Base-by-base conservation (phyloP, 2,113 vertebrate species). In the Maccullochella peelii region DNA sequence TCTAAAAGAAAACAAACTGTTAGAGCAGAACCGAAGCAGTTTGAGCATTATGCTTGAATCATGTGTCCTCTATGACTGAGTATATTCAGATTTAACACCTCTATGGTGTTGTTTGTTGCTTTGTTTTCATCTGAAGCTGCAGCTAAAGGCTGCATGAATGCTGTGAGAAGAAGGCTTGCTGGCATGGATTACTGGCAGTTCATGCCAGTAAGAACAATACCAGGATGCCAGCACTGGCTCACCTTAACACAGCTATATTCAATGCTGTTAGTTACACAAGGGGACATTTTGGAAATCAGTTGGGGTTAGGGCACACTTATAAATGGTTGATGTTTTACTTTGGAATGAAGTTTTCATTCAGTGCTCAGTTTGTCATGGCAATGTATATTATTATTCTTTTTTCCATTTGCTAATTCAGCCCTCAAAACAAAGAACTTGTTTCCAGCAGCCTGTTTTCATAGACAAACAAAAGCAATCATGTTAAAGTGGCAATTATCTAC, bases 381-480 rank as follows among this genome's bases (percentile, higher is more conserved):
- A 12, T 42, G 9, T 58, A 47, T 20, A n/a, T 33, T 42, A 38
- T 38, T 38, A 11, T 36, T 23, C 8, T 47, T 68, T 59, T 66
- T 50, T 30, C 16, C 21, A 38, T 49, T 65, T 69, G 20, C 21
- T 33, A n/a, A 27, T n/a, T 47, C 8, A 8, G 66, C 50, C 52
- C 30, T 67, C 3, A 20, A 47, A 67, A 71, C 25, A 44, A 72
- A 33, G 8, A 55, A 27, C 18, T 70, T 21, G 42, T 47, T 73
- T 38, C 10, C 69, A 55, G 40, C 42, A 27, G 16, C 11, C 8
- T 66, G 36, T 79, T 79, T 82, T 85, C 23, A 73, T 20, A 20
- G 20, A 12, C 49, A 77, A 82, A 88, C 42, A 74, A 82, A 76
- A 73, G 62, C 58, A 77, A 27, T 73, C 25, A 3, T 72, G 38